Evolutionary conservation across 2,113 vertebrate species (phyloP), one percentile per base, ranked within the genome.

Genomic region (Pungitius pungitius): DNA sequence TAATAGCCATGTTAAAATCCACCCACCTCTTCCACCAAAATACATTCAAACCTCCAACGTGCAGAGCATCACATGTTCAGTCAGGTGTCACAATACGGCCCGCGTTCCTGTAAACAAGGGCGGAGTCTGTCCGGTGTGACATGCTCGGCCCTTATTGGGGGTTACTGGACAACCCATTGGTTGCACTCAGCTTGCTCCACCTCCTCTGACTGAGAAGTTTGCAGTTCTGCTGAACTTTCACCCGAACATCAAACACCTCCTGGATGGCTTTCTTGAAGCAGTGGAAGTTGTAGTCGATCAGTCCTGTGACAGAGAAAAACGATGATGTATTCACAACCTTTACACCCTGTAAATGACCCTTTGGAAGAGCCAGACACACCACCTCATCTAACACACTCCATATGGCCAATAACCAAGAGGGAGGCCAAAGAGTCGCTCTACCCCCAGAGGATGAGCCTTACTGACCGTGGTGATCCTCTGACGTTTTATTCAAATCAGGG

Each of bases 211-310:
- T 96, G 80, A 95, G 93, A 84, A 95, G 93, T 85, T 96, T 97
- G 45, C 96, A 94, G 55, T 94, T 96, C 81, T 94, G 95, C 70
- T 96, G 95, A 66, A 96, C 93, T 90, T 95, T 95, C 81, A 97
- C 92, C 37, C 96, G 95, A 54, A 98, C 96, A 76, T 98, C 96
- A 86, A 98, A 98, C 51, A 98, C 96, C 86, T 98, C 96, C 87
- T 98, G 96, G 82, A 98, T 98, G 87, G 97, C 97, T 85, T 97
- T 97, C 87, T 95, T 96, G 83, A 98, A 97, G 86, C 97, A 98
- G 90, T 97, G 96, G 88, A 98, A 98, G 93, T 98, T 98, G 92
- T 98, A 98, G 94, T 98, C 97, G 77, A 98, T 97, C 47, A 98
- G 92, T 75, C 97, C 97, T 98, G 86, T 56, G 45, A 61, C 58